Percentiles rank a stretch among this genome's conserved stretches.
Evolutionary conservation across 1,140 invertebrate species (phyloP).

Genomic region (Dreissena rostriformis): DNA sequence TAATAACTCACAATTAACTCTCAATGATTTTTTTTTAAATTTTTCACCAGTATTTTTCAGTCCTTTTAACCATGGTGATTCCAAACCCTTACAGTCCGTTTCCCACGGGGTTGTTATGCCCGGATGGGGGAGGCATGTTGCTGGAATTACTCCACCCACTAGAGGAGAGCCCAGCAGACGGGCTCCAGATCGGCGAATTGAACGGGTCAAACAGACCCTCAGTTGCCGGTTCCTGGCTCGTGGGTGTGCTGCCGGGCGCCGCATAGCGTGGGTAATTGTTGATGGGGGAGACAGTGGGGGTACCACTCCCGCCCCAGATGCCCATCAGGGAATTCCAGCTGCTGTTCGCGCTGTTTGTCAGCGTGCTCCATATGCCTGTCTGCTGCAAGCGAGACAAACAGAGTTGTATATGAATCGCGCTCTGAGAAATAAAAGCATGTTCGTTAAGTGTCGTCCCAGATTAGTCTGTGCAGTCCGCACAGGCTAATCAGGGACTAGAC

Average conservation of each 20-base stretch:
- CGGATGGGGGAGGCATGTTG: constrained; percentile 38
- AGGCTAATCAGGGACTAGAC: too few relatives aligned
- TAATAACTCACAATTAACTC: not conserved
- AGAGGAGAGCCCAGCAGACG: constrained; percentile 60
- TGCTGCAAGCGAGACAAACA: constrained; percentile 53
- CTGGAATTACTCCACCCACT: constrained; percentile 45
- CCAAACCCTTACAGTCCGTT: not conserved
- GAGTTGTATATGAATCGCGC: too few relatives aligned
- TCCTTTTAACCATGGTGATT: not conserved
- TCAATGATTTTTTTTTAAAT: not conserved
- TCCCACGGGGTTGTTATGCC: not conserved
- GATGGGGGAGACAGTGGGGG: constrained; percentile 19
- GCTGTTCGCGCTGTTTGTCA: constrained; percentile 74
- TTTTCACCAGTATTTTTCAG: not conserved
- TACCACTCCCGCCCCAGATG: constrained; percentile 65
- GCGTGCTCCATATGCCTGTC: constrained; percentile 72
- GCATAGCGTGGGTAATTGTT: not conserved
- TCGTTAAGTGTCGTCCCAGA: too few relatives aligned
- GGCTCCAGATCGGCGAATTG: constrained; percentile 74
- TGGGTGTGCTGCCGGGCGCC: constrained; percentile 11
- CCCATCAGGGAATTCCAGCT: constrained; percentile 76
- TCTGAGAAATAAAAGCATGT: too few relatives aligned
- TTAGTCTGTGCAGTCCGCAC: too few relatives aligned
- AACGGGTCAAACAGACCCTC: constrained; percentile 70
- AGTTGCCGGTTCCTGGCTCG: constrained; percentile 5